Evolutionary conservation across 2,113 vertebrate species (phyloP).

Genomic region (Australoheros scitulus): DNA sequence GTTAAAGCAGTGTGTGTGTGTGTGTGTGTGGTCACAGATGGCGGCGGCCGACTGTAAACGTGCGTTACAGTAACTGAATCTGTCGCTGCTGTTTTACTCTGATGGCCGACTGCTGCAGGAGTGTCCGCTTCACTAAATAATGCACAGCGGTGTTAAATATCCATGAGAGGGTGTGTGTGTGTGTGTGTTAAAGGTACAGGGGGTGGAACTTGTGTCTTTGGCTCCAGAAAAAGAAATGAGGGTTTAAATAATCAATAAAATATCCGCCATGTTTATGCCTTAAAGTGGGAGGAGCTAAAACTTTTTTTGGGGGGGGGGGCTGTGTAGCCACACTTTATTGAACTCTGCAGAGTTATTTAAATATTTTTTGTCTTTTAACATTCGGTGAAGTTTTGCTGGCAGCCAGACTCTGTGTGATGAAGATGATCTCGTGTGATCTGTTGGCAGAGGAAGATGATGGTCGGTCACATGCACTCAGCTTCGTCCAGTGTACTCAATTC

Average conservation of each 20-base stretch:
- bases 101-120: conserved; percentile 44
- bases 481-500: neutral
- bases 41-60: neutral
- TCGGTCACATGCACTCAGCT: neutral
- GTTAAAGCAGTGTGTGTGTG: neutral
- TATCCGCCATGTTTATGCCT: fast-evolving
- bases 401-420: neutral
- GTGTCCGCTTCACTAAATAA: conserved; percentile 76
- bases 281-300: conserved; percentile 1
- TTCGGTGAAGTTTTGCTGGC: neutral
- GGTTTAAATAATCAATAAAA: neutral
- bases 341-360: too few relatives aligned
- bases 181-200: neutral
- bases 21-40: conserved; percentile 6
- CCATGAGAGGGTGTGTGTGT: conserved; percentile 50
- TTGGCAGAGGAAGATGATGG: conserved; percentile 1
- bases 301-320: neutral
- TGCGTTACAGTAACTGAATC: conserved; percentile 20
- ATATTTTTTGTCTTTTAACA: too few relatives aligned
- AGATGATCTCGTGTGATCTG: neutral
- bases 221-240: too few relatives aligned
- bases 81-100: conserved; percentile 18
- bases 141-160: conserved; percentile 77
- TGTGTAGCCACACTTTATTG: too few relatives aligned
- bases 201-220: neutral